Evolutionary conservation across 2,113 vertebrate species (phyloP).

Genomic region (Orcinus orca): DNA sequence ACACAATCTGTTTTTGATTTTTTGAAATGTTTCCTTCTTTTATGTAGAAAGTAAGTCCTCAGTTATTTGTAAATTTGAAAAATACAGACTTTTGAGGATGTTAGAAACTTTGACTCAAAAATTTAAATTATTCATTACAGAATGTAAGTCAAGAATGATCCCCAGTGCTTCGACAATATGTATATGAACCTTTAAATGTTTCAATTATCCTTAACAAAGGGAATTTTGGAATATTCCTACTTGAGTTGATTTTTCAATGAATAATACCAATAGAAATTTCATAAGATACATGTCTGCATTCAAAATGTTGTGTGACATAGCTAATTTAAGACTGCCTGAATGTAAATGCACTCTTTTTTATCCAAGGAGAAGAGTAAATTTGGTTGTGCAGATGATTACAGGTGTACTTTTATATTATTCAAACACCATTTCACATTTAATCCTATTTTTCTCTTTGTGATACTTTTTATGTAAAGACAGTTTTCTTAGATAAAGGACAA

Average conservation of each 20-base stretch:
- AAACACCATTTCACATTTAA: conserved; percentile 54
- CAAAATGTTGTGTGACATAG: conserved; percentile 43
- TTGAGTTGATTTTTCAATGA: conserved; percentile 64
- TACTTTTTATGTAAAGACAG: conserved; percentile 25
- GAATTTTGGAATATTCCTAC: conserved; percentile 45
- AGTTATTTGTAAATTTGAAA: conserved; percentile 40
- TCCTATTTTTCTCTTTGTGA: conserved; percentile 22
- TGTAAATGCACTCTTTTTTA: conserved; percentile 63
- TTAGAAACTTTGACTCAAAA: not conserved
- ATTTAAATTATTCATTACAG: not conserved
- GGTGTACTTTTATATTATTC: conserved; percentile 52
- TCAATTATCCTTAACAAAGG: conserved; percentile 49
- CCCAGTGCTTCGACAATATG: not conserved
- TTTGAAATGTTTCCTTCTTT: not conserved
- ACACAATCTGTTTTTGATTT: not conserved
- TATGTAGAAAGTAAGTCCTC: conserved; percentile 29
- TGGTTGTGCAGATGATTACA: conserved; percentile 58
- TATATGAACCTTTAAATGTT: not conserved
- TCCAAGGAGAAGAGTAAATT: conserved; percentile 59
- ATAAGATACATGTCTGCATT: conserved; percentile 58
- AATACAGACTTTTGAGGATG: not conserved
- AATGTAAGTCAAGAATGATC: not conserved
- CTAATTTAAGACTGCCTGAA: conserved; percentile 68
- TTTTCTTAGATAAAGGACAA: conserved; percentile 52
- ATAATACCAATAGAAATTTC: conserved; percentile 58